phyloP scores from a whole-genome alignment of 2,113 vertebrate genomes.

The Parus major region DNA sequence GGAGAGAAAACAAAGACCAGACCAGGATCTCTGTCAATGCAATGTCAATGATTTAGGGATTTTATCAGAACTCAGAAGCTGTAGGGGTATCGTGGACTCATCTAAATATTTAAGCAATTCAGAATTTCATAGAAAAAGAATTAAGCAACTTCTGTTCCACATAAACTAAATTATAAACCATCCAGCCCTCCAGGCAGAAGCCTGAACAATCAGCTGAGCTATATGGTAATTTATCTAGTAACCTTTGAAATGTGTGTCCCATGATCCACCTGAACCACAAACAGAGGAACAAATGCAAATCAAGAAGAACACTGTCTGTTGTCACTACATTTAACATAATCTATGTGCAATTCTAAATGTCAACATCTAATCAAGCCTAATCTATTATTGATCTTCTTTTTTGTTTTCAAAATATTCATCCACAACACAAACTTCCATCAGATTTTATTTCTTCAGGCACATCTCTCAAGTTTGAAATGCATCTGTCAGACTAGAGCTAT shows the following conservation, averaged over 20 bases:
- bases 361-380: constrained; percentile 70
- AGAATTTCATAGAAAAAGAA: neutral
- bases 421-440: constrained; percentile 15
- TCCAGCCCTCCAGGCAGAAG: neutral
- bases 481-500: neutral
- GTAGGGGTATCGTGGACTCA: neutral
- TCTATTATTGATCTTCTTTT: constrained; percentile 63
- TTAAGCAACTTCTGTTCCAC: neutral
- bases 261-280: neutral
- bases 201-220: neutral
- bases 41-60: neutral
- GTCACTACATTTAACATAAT: constrained; percentile 65
- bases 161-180: neutral
- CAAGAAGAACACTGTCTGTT: constrained; percentile 27
- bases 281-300: constrained; percentile 24
- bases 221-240: constrained; percentile 20
- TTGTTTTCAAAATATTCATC: constrained; percentile 63
- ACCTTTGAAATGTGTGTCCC: neutral
- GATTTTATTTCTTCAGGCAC: constrained; percentile 7
- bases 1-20: neutral
- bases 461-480: constrained; percentile 35
- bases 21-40: neutral
- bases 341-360: constrained; percentile 62
- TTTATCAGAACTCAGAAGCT: neutral
- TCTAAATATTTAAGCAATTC: neutral